phyloP scores from a whole-genome alignment of 2,797 vertebrate species.

The Hephaestus fuliginosus region DNA sequence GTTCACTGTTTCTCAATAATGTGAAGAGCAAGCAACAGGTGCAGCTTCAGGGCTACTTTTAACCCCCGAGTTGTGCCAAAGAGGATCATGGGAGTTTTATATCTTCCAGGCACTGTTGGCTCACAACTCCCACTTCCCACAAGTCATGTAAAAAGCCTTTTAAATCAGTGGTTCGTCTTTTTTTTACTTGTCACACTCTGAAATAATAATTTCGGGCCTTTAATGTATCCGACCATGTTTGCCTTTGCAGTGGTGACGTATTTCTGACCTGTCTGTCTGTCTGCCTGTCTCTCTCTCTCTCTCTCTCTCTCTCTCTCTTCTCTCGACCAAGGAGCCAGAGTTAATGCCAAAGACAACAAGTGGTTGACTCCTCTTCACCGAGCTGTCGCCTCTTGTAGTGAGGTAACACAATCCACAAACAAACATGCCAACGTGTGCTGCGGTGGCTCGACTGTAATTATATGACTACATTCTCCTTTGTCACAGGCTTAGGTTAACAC shows the following conservation, averaged over 20 bases:
- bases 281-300: constrained; percentile 5
- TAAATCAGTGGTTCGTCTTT: background rate
- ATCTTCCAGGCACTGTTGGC: constrained; percentile 31
- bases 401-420: constrained; percentile 86
- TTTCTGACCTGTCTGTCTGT: constrained; percentile 1
- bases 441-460: background rate
- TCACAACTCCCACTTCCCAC: constrained; percentile 1
- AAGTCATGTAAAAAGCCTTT: constrained; percentile 7
- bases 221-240: background rate
- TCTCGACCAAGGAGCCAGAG: constrained; percentile 91
- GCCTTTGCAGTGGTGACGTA: constrained; percentile 6
- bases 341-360: constrained; percentile 99
- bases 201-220: background rate
- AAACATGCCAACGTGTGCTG: constrained; percentile 31
- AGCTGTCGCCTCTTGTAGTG: constrained; percentile 97
- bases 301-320: constrained; percentile 33
- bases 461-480: background rate
- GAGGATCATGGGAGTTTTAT: constrained; percentile 50
- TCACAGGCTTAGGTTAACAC: background rate
- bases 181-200: background rate
- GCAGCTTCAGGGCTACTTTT: constrained; percentile 76
- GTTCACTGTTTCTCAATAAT: constrained; percentile 55
- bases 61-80: constrained; percentile 58
- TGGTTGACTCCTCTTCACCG: constrained; percentile 99
- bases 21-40: constrained; percentile 73